Evolutionary conservation across 2,888 invertebrate genomes (phyloP), one percentile per base, ranked within the genome.

Genomic region (Oscheius sp.): DNA sequence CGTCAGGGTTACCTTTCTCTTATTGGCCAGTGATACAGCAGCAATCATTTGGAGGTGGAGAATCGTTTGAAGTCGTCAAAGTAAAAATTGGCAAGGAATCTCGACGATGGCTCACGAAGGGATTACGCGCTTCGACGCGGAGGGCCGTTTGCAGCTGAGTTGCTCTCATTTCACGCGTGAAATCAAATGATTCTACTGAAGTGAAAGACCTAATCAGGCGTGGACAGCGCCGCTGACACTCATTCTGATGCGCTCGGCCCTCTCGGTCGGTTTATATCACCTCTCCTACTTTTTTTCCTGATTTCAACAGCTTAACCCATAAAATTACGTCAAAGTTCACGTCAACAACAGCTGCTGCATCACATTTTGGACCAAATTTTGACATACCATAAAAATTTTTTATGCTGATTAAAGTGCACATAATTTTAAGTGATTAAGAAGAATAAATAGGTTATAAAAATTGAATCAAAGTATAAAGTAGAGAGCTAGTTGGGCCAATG

Each of bases 121-220:
- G 66, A 66, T 66, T 66, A 66, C 46, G 69, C 69, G 41, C 27
- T 27, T 56, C 16, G 35, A 35, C 35, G 43, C 45, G 55, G 56
- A 29, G 56, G 41, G 25, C 61, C 59, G 70, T 35, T 61, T 61
- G 61, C 72, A 63, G 53, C 64, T 64, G 72, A 72, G 64, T 64
- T 61, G 72, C 76, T 63, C 74, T 72, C 76, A 70, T 71, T 61
- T 70, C 76, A 76, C 69, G 74, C 76, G 76, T 76, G 76, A 76
- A 76, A 76, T 76, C 74, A 73, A 76, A 76, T 76, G 76, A 76
- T 76, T 76, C 76, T 74, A 76, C 76, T 76, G 74, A 76, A 76
- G 76, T 76, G 76, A 76, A 73, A 76, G 76, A 76, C 76, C 71
- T 76, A 76, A 76, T 76, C 76, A 76, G 76, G 76, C 76, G 76